Percentiles rank a stretch among this genome's conserved stretches.
Conservation (phyloP, 2,113 vertebrate genomes). For the Tringa solitaria region DNA sequence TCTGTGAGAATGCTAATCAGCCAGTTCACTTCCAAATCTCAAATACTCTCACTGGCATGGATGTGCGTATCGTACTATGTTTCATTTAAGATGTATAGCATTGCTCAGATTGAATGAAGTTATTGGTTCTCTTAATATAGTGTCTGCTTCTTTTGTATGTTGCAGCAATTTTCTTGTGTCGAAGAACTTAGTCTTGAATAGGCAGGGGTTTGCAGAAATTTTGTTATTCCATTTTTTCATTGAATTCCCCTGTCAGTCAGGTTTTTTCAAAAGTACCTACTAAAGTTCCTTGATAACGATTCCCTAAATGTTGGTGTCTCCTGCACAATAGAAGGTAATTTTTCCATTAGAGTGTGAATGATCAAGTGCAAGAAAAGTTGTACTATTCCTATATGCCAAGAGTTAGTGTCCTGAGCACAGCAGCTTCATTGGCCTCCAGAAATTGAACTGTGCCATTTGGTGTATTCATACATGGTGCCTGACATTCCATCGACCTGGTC, state of each 20-base stretch:
- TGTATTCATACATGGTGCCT: background rate
- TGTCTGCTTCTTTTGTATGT: background rate
- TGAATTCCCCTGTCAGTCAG: background rate
- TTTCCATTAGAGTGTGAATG: background rate
- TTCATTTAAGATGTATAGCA: background rate
- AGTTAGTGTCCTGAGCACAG: background rate
- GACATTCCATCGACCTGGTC: background rate
- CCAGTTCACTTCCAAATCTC: background rate
- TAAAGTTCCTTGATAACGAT: background rate
- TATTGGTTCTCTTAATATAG: background rate
- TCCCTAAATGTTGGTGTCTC: background rate
- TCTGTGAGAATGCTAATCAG: background rate
- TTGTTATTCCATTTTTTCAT: background rate
- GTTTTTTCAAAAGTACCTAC: background rate
- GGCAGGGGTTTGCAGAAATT: background rate
- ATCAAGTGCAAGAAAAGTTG: background rate
- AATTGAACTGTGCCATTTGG: background rate
- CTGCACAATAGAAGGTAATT: background rate
- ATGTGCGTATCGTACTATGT: background rate
- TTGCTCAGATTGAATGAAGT: background rate
- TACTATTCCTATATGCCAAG: background rate
- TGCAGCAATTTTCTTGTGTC: background rate
- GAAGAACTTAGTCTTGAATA: background rate
- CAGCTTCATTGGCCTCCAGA: background rate
- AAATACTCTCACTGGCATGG: rapidly evolving